These are phyloP conservation scores for Fragum whitleyi DNA, from an alignment of 2,888 invertebrate species.

Conservation along the genomic window DNA sequence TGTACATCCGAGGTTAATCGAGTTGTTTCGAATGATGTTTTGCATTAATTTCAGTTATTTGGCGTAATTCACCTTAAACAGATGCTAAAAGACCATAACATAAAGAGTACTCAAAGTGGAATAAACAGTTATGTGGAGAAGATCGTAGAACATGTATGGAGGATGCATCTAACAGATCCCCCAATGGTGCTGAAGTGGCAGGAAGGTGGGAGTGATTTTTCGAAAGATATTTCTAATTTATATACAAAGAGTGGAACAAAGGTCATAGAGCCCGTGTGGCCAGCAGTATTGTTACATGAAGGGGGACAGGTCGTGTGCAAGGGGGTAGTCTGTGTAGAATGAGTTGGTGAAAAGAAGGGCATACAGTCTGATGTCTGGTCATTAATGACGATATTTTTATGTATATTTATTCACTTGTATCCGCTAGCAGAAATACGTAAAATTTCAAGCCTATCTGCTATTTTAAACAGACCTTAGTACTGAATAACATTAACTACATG, in stretches of 20 bases:
- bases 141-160: background rate
- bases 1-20: too few relatives aligned
- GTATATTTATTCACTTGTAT: too few relatives aligned
- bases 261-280: conserved; percentile 7
- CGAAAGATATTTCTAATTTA: background rate
- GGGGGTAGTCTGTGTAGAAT: background rate
- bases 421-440: too few relatives aligned
- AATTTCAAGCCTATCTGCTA: too few relatives aligned
- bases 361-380: too few relatives aligned
- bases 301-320: background rate
- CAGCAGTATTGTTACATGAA: background rate
- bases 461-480: too few relatives aligned
- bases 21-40: too few relatives aligned
- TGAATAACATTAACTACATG: too few relatives aligned
- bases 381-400: too few relatives aligned
- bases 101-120: background rate
- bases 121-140: background rate
- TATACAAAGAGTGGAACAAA: background rate
- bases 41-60: background rate
- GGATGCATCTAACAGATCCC: conserved; percentile 3
- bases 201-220: background rate
- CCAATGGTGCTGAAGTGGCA: conserved; percentile 12
- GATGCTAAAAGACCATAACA: background rate
- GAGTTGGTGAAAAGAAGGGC: too few relatives aligned
- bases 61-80: background rate